A percentile compares a stretch with the other conserved stretches of the same genome.
phyloP scores from a whole-genome alignment of 2,797 vertebrate genomes.

The Halcyon smyrnensis region DNA sequence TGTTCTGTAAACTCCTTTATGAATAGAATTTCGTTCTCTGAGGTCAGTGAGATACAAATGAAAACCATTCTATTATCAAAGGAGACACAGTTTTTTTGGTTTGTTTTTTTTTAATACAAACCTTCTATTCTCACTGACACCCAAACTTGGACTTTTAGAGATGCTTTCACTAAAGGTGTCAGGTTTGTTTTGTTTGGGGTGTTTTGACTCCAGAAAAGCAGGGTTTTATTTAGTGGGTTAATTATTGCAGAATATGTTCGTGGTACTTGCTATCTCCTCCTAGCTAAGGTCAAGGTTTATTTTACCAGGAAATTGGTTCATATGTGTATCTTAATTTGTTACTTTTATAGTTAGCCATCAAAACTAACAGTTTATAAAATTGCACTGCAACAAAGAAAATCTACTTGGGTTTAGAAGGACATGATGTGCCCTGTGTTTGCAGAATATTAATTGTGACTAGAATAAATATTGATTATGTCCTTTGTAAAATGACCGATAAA shows the following conservation, averaged over 20 bases:
- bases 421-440: background rate
- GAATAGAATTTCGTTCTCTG: conserved; percentile 39
- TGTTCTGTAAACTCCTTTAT: conserved; percentile 25
- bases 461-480: conserved; percentile 48
- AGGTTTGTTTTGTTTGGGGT: accelerated
- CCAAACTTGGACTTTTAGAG: background rate
- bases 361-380: conserved; percentile 30
- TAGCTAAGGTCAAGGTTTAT: background rate
- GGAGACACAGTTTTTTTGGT: background rate
- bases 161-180: background rate
- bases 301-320: background rate
- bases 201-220: background rate
- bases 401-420: background rate
- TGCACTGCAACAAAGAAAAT: background rate
- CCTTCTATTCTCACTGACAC: background rate
- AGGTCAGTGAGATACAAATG: background rate
- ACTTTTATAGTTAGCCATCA: background rate
- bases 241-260: background rate
- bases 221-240: background rate
- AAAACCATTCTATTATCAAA: background rate
- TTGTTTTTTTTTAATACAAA: background rate
- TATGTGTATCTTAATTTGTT: background rate
- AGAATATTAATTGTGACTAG: conserved; percentile 32
- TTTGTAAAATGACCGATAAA: conserved; percentile 32
- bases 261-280: background rate